Conservation (phyloP, 1,140 invertebrate genomes). For the Cydia pomonella region DNA sequence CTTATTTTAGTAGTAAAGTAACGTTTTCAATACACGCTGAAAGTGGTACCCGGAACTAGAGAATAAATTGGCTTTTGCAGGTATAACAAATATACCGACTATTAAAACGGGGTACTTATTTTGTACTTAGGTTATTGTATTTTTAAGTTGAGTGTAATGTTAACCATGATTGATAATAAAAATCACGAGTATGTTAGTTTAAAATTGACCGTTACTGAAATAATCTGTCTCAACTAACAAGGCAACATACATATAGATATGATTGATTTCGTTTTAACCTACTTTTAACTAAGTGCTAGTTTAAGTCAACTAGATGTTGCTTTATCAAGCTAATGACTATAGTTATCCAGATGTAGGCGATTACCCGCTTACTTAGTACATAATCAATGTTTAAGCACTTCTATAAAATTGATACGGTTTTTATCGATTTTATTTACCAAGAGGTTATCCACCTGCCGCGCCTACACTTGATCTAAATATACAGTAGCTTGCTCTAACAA, state of each 20-base stretch:
- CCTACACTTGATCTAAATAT: conserved; percentile 38
- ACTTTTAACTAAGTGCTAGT: conserved; percentile 16
- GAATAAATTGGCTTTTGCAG: too few species aligned
- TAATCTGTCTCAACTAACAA: not conserved
- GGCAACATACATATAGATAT: not conserved
- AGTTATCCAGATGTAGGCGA: conserved; percentile 15
- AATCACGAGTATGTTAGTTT: too few species aligned
- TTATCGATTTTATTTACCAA: conserved; percentile 28
- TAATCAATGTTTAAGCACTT: conserved; percentile 28
- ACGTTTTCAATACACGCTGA: too few species aligned
- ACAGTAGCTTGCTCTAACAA: conserved; percentile 41
- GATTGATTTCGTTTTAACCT: conserved; percentile 19
- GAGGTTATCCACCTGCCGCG: conserved; percentile 19
- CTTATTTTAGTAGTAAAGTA: too few species aligned
- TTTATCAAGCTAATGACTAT: conserved; percentile 23
- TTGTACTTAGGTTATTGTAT: too few species aligned
- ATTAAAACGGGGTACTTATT: too few species aligned
- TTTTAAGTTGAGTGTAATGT: too few species aligned
- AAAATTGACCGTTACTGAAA: too few species aligned
- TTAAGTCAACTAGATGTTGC: conserved; percentile 8
- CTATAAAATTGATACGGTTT: conserved; percentile 28
- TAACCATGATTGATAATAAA: too few species aligned
- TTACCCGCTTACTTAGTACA: conserved; percentile 23
- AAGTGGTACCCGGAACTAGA: too few species aligned
- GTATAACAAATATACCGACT: too few species aligned